Conservation (phyloP, 2,113 vertebrate genomes). For the Pycnonotus jocosus region DNA sequence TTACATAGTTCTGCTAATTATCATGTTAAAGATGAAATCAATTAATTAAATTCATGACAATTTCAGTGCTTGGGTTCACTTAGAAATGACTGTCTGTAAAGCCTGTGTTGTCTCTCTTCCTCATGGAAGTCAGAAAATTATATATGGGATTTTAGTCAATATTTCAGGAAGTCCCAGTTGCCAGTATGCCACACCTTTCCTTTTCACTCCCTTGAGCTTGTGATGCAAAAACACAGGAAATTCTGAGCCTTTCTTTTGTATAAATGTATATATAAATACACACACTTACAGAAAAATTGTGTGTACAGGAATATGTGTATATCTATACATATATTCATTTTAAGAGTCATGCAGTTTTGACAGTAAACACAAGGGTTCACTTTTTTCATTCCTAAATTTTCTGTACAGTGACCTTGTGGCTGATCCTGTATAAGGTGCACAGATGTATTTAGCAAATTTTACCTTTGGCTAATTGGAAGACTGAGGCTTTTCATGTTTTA, state of each 20-base stretch:
- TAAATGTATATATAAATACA: background rate
- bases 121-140: background rate
- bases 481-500: background rate
- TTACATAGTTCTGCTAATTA: background rate
- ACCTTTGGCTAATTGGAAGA: background rate
- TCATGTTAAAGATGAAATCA: background rate
- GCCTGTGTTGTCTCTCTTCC: background rate
- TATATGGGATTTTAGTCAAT: background rate
- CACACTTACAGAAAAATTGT: background rate
- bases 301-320: background rate
- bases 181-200: background rate
- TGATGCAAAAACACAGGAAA: background rate
- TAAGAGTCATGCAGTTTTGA: background rate
- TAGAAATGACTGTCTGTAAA: background rate
- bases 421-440: background rate
- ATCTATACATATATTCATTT: background rate
- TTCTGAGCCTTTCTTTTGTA: background rate
- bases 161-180: background rate
- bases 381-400: background rate
- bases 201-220: background rate
- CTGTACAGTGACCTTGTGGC: background rate
- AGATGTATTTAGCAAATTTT: background rate
- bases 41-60: background rate
- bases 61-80: background rate
- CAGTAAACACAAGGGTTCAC: background rate